A percentile compares a stretch with the other conserved stretches of the same genome.
These are phyloP conservation scores for Daubentonia madagascariensis DNA, from an alignment of 2,113 vertebrate species.

Conservation along the genomic window DNA sequence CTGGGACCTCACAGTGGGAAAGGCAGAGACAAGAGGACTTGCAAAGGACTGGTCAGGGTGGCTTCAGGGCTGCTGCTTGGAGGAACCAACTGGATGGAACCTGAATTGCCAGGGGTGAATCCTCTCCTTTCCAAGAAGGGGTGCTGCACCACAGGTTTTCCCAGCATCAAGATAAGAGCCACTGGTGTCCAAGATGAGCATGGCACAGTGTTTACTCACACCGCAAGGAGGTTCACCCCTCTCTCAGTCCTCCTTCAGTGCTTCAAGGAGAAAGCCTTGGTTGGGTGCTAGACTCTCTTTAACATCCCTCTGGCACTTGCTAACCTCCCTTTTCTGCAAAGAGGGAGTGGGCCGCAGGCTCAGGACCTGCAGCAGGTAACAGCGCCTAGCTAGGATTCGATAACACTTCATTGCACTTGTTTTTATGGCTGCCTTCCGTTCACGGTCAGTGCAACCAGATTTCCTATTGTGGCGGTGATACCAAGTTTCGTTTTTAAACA, in stretches of 20 bases:
- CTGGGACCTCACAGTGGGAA: neutral
- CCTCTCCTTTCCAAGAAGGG: neutral
- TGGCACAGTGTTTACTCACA: accelerated
- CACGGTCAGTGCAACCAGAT: neutral
- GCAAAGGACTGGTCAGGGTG: neutral
- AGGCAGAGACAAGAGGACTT: neutral
- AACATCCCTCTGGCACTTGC: neutral
- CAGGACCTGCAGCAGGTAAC: neutral
- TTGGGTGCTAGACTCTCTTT: neutral
- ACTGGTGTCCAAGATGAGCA: neutral
- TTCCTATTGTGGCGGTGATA: neutral
- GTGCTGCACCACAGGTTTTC: neutral
- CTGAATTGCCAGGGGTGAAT: neutral
- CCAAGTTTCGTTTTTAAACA: slow-evolving; percentile 12
- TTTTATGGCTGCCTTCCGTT: neutral
- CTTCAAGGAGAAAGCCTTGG: neutral
- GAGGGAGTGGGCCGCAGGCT: neutral
- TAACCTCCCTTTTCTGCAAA: neutral
- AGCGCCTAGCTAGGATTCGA: neutral
- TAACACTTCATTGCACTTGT: neutral
- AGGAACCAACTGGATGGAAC: too few relatives aligned
- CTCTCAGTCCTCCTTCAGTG: neutral
- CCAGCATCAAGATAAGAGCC: neutral
- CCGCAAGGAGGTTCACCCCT: accelerated
- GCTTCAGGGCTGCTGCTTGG: accelerated